Base-by-base conservation (phyloP, 2,888 invertebrate species). In the Pterostichus madidus region DNA sequence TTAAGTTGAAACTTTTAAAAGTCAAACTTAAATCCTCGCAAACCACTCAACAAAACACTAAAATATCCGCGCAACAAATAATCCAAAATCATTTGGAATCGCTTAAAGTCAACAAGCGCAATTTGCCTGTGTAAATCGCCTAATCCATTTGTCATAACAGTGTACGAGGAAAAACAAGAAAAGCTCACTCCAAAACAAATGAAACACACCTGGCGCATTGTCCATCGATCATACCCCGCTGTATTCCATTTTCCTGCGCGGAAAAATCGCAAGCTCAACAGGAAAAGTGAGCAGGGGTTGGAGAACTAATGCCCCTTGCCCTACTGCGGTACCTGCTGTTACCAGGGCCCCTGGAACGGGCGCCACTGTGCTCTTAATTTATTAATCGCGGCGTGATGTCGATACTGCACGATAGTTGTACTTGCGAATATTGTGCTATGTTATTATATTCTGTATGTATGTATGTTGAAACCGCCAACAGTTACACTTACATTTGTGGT, bases 151-250 rank as follows among this genome's bases (percentile, higher is more conserved):
- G 68, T 71, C 44, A 71, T 71, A 56, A 17, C 56, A 17, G 17
- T 56, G 56, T 56, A 10, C 56, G 56, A 17, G 3, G 64, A 59
- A 32, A 71, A 71, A 71, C 68, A 71, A 71, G 64, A 64, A 71
- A 71, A 71, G 44, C 68, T 71, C 68, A 44, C 68, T 75, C 10
- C 17, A 49, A 75, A 52, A 75, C 75, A 75, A 75, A 75, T 75
- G 75, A 75, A 75, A 75, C 68, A 75, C 75, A 75, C 75, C 75
- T 75, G 75, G 49, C 32, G 17, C 75, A 46, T 13, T 75, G 11
- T 49, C 75, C 75, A 75, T 75, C 75, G 75, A 75, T 75, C 75
- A 75, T 52, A 52, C 5, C 49, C 31, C n/a, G 31, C 31, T 75
- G 75, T 75, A 13, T n/a, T 49, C 24, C 31, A 75, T 44, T 64